Evolutionary conservation across 2,888 invertebrate species (phyloP).

Genomic region (Brachynemurus nebulosus): DNA sequence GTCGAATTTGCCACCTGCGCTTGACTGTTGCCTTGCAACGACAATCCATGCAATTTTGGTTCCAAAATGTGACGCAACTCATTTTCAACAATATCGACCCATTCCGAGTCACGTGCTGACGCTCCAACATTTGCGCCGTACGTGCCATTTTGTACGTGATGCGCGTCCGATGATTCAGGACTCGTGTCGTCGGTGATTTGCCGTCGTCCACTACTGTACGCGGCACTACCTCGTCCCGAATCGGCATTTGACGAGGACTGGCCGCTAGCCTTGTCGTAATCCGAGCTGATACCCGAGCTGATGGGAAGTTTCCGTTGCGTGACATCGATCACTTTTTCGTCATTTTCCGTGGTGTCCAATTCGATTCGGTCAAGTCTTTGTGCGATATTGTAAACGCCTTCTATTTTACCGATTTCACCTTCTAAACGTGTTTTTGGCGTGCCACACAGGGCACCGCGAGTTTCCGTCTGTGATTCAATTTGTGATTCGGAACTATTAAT

Average conservation of each 20-base stretch:
- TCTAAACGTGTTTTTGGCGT: conserved; percentile 27
- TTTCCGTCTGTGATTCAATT: conserved; percentile 17
- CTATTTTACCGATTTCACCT: conserved; percentile 30
- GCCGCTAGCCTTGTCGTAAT: conserved; percentile 62
- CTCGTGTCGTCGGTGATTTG: conserved; percentile 42
- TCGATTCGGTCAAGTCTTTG: conserved; percentile 32
- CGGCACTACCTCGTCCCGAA: conserved; percentile 67
- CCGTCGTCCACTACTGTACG: conserved; percentile 59
- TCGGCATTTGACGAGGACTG: conserved; percentile 61
- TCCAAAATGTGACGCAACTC: conserved; percentile 65
- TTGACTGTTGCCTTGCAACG: conserved; percentile 35
- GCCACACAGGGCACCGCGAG: conserved; percentile 26
- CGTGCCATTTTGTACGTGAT: conserved; percentile 20
- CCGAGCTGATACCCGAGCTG: conserved; percentile 51
- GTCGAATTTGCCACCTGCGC: conserved; percentile 48
- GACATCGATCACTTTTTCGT: conserved; percentile 32
- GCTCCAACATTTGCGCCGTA: conserved; percentile 6
- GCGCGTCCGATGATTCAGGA: conserved; percentile 42
- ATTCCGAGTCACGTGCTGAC: conserved; percentile 52
- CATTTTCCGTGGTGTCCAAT: conserved; percentile 32
- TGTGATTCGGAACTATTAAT: conserved; percentile 12
- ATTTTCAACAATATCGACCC: conserved; percentile 70
- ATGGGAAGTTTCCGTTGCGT: conserved; percentile 36
- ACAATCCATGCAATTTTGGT: conserved; percentile 51
- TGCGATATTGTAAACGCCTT: conserved; percentile 44